Evolutionary conservation across 2,797 vertebrate genomes (phyloP), one percentile per base, ranked within the genome.

Genomic region (Sebastes iracundus): DNA sequence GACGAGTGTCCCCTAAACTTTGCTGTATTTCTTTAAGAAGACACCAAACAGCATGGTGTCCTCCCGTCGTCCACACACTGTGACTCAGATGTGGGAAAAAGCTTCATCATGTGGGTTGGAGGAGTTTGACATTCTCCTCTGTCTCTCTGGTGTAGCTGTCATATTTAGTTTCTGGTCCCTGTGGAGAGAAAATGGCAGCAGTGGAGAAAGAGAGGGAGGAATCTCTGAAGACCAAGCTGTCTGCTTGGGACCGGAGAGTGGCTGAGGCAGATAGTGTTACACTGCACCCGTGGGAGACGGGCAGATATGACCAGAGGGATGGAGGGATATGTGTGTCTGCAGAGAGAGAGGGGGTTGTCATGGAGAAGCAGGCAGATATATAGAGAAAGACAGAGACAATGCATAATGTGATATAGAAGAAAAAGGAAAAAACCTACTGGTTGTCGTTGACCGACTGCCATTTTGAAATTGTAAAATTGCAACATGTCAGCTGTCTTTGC

Each of bases 111-210:
- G 76, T 74, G 46, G 67, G 69, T n/a, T 82, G 87, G 74, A 88
- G 78, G 73, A 86, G 82, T 80, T 80, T 92, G 90, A 94, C 93
- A 93, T 91, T 88, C 86, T 89, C 73, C 32, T 82, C 71, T 58
- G 80, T 92, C 88, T 91, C 89, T 84, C 84, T 77, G 83, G 90
- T 89, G 89, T 81, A 71, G 81, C 89, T 91, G 91, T 94, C 92
- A 94, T 93, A 91, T 93, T 93, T 90, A 90, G 92, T 93, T 92
- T 91, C 88, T 86, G 90, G 79, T 90, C 92, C 87, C 92, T 12
- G 75, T 72, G 84, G 94, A 89, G 76, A 67, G 61, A 81, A 86
- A 90, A 87, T 83, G 84, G 82, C 86, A 87, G 81, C 69, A 56
- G 81, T 27, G 64, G 89, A 88, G 74, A 77, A 64, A 77, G 88